Percentiles rank a stretch among this genome's conserved stretches.
Conservation (phyloP, 1,140 invertebrate species). For the Periplaneta americana region DNA sequence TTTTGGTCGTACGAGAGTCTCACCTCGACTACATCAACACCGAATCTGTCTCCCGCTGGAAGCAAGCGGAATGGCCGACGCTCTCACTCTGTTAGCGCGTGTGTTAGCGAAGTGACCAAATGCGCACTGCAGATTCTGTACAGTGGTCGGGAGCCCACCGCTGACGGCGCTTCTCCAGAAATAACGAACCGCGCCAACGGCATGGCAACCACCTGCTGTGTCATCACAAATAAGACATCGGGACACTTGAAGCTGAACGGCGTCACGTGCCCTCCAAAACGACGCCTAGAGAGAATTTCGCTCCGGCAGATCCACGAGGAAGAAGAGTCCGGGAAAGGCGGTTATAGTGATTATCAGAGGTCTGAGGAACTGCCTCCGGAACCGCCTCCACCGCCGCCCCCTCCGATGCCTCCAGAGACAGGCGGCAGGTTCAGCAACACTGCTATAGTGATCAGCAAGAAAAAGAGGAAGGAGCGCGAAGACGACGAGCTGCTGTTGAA, state of each 20-base stretch:
- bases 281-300: neutral
- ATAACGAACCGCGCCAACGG: no score
- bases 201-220: neutral
- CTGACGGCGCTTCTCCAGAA: no score
- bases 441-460: neutral
- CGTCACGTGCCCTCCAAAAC: neutral
- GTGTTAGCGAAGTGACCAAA: constrained; percentile 21
- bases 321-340: neutral
- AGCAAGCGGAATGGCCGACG: neutral
- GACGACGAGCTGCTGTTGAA: neutral
- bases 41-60: no score
- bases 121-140: constrained; percentile 22
- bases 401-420: constrained; percentile 14
- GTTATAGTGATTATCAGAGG: neutral
- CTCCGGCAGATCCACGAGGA: neutral
- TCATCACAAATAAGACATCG: no score
- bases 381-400: neutral
- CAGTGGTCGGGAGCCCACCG: neutral
- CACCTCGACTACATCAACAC: constrained; percentile 17
- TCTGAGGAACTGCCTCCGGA: neutral
- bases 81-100: constrained; percentile 19
- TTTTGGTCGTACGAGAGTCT: constrained; percentile 14
- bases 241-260: neutral
- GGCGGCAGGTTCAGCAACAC: neutral
- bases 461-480: neutral